Evolutionary conservation across 1,140 invertebrate species (phyloP).

Genomic region (Drosophila saltans): DNA sequence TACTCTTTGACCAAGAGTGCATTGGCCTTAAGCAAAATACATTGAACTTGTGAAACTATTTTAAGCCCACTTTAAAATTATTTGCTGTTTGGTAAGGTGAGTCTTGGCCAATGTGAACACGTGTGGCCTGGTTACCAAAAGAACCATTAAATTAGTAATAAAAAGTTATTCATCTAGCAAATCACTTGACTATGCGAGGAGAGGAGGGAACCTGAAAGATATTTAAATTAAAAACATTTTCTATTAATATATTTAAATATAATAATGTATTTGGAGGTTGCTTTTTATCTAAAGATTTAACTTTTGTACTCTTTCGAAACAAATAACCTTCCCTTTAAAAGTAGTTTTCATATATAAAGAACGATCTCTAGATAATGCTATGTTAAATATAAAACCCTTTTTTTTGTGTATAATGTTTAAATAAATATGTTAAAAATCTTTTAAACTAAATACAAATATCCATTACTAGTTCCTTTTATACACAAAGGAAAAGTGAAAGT

Average conservation of each 20-base stretch:
- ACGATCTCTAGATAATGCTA: too few species aligned
- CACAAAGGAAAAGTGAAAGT: constrained; percentile 57
- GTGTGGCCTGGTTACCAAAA: neutral
- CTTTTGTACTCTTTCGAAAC: too few species aligned
- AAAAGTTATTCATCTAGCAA: neutral
- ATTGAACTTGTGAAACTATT: constrained; percentile 55
- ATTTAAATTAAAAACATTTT: too few species aligned
- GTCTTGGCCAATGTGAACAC: neutral
- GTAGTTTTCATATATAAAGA: too few species aligned
- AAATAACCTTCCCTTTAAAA: too few species aligned
- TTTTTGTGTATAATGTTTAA: neutral
- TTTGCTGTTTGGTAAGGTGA: constrained; percentile 25
- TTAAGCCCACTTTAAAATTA: neutral
- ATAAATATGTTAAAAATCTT: constrained; percentile 28
- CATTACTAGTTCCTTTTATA: constrained; percentile 36
- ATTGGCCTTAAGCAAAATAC: constrained; percentile 41
- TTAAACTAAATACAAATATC: constrained; percentile 62
- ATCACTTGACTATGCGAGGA: too few species aligned
- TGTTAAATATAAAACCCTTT: too few species aligned
- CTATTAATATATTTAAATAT: too few species aligned
- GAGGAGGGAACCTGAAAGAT: too few species aligned
- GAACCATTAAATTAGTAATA: neutral
- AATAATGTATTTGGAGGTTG: too few species aligned
- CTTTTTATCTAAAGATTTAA: too few species aligned
- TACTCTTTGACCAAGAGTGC: constrained; percentile 19